Conservation (phyloP, 2,888 invertebrate species). For the Tenthredo mesomela region DNA sequence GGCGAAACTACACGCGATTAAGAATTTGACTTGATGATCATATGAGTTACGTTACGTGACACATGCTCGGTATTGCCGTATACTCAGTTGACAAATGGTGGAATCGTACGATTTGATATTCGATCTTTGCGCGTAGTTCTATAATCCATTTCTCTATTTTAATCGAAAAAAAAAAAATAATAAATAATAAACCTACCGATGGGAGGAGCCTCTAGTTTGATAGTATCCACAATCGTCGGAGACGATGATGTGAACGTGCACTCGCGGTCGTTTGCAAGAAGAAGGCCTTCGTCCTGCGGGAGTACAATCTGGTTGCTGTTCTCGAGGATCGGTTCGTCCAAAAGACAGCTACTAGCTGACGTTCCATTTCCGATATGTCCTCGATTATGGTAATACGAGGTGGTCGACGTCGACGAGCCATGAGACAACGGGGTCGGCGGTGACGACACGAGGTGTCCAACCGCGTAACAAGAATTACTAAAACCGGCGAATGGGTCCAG, state of each 20-base stretch:
- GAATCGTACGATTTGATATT: slow-evolving; percentile 1
- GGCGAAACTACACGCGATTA: slow-evolving; percentile 27
- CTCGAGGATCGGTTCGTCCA: slow-evolving; percentile 45
- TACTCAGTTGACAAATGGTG: neutral
- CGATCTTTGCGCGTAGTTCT: neutral
- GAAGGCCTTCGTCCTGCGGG: slow-evolving; percentile 76
- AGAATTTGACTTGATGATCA: neutral
- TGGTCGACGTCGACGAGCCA: slow-evolving; percentile 51
- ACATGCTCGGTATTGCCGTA: neutral
- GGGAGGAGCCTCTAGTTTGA: slow-evolving; percentile 36
- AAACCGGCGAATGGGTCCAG: slow-evolving; percentile 60
- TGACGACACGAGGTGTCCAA: slow-evolving; percentile 72
- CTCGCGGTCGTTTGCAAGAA: slow-evolving; percentile 71
- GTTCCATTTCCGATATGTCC: slow-evolving; percentile 2
- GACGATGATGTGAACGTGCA: slow-evolving; percentile 18
- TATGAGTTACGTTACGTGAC: neutral
- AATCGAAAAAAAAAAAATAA: neutral
- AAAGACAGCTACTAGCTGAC: neutral
- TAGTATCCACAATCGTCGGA: slow-evolving; percentile 20
- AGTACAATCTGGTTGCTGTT: slow-evolving; percentile 77
- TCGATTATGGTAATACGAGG: slow-evolving; percentile 46
- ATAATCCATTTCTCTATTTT: neutral
- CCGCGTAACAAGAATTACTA: slow-evolving; percentile 65
- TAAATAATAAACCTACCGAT: slow-evolving; percentile 10
- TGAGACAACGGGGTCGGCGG: slow-evolving; percentile 55